These are phyloP conservation scores for Benthosema pterotum DNA, from an alignment of 2,797 vertebrate species.

Conservation along the genomic window DNA sequence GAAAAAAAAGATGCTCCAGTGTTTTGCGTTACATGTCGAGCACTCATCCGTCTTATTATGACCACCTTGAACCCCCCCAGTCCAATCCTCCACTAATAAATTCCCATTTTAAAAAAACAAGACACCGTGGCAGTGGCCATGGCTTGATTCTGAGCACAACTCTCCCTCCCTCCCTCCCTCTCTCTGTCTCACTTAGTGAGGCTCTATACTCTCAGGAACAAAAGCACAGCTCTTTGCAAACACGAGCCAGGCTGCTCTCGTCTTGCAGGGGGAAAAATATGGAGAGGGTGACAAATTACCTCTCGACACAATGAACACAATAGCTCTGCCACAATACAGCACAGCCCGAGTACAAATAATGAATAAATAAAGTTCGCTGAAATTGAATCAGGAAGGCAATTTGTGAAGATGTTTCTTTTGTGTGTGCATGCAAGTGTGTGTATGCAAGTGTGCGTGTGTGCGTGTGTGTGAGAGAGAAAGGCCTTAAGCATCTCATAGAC, in stretches of 20 bases:
- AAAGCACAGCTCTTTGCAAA: conserved; percentile 39
- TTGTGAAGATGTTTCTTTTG: conserved; percentile 38
- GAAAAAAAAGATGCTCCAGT: conserved; percentile 15
- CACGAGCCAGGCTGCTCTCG: conserved; percentile 17
- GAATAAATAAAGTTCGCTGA: conserved; percentile 73
- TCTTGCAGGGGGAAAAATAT: conserved; percentile 23
- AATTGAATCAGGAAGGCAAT: conserved; percentile 59
- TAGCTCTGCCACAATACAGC: conserved; percentile 41
- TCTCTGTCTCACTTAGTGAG: background rate
- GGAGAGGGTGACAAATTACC: conserved; percentile 63
- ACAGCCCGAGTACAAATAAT: conserved; percentile 66
- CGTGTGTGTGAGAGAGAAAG: conserved; percentile 6
- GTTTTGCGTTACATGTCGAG: background rate
- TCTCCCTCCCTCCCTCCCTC: background rate
- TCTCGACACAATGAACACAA: conserved; percentile 46
- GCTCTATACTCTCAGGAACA: conserved; percentile 8
- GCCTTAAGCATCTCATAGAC: conserved; percentile 17
- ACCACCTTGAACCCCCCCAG: too few species aligned
- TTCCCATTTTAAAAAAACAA: background rate
- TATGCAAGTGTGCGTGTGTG: background rate
- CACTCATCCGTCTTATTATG: background rate
- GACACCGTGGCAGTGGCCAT: too few species aligned
- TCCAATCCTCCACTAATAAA: background rate
- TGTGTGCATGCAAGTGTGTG: conserved; percentile 5
- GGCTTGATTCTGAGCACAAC: background rate